Evolutionary conservation across 2,888 invertebrate species (phyloP), one percentile per base, ranked within the genome.

Genomic region (Octonoba sinensis): DNA sequence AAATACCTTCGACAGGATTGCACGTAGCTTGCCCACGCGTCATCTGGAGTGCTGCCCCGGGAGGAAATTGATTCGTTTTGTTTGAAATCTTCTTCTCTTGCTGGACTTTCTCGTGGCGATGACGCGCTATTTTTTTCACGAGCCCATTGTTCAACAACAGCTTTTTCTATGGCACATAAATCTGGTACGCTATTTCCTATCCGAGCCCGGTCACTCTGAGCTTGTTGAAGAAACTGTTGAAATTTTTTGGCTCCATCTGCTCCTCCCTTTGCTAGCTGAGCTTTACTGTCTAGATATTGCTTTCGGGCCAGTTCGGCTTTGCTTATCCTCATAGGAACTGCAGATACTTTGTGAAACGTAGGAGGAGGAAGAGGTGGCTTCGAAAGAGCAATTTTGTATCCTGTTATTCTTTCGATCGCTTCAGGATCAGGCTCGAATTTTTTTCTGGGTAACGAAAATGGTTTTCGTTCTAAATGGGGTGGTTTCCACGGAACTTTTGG

Each of bases 1-100:
- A 84, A 88, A 87, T 87, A 87, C 87, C 87, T 82, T 56, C 76
- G n/a, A 67, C 67, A 82, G 0, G 74, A 62, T 56, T 82, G 82
- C 1, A 82, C 82, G 27, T 82, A 82, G n/a, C 82, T 82, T 1
- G 74, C 66, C 82, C 82, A 82, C 11, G 62, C 60, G 36, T 82
- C 76, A 46, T 82, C 82, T 13, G 82, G 82, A 24, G 82, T 82
- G 36, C 72, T 76, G 0, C 76, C 69, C 18, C 82, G 64, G 11
- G 82, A 82, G 1, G 73, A 56, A 3, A 49, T 36, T 1, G 27
- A 44, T 22, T 46, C 72, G 16, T 12, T n/a, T 60, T 59, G 56
- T n/a, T 22, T 22, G 3, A 18, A 11, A 8, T 74, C 70, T 22
- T 82, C 82, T 15, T 44, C 56, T 36, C 64, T 46, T 1, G 66